These are phyloP conservation scores for Orientallactaga bullata DNA, from an alignment of 2,113 vertebrate species.

Conservation along the genomic window DNA sequence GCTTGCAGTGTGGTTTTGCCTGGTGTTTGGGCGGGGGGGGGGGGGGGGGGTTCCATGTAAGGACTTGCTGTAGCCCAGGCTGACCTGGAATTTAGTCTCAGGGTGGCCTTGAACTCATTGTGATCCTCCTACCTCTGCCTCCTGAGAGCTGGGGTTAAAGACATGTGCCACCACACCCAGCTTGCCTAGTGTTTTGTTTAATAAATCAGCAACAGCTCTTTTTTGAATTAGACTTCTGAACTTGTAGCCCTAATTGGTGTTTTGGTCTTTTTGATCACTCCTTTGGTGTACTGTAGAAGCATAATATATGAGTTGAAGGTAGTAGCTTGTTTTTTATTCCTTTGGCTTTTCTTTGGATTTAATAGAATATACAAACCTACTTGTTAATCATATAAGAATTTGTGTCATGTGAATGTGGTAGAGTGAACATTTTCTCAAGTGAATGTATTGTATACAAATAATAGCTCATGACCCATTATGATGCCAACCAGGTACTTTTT, in stretches of 20 bases:
- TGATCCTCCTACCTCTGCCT: too few relatives aligned
- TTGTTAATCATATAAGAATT: conserved; percentile 38
- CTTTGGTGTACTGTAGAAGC: not conserved
- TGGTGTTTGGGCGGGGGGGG: too few relatives aligned
- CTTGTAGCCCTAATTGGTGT: conserved; percentile 5
- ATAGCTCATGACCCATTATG: conserved; percentile 27
- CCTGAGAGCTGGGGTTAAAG: too few relatives aligned
- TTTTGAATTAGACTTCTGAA: conserved; percentile 35
- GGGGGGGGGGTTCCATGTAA: too few relatives aligned
- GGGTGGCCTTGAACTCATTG: too few relatives aligned
- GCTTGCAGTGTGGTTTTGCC: conserved; percentile 22
- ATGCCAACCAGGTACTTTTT: not conserved
- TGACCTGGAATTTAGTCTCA: too few relatives aligned
- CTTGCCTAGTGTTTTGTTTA: not conserved
- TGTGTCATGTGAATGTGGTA: not conserved
- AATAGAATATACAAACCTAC: conserved; percentile 20
- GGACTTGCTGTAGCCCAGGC: too few relatives aligned
- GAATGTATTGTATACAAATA: not conserved
- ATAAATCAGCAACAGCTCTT: conserved; percentile 17
- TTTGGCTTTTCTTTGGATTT: conserved; percentile 26
- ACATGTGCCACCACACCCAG: too few relatives aligned
- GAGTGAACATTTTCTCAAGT: conserved; percentile 40
- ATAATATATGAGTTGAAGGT: not conserved
- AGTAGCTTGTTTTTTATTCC: conserved; percentile 4
- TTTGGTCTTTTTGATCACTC: conserved; percentile 33